Base-by-base conservation (phyloP, 2,797 vertebrate species). In the Lemur catta region DNA sequence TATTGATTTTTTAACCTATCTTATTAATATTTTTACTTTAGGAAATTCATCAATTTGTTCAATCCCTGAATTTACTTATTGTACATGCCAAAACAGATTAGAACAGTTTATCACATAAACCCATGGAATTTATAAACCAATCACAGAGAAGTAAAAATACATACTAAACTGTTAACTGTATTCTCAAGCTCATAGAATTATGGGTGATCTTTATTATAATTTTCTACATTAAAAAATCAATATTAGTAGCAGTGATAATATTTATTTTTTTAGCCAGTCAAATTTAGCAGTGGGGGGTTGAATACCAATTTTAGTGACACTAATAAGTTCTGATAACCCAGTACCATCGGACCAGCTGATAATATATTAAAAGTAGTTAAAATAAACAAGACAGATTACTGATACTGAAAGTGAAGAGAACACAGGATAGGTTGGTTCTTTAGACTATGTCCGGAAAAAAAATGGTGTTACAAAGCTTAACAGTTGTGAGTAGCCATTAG, bases 381-480 rank as follows among this genome's bases (percentile, higher is more conserved):
- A 67, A 43, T n/a, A 67, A 63, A 67, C 22, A 79, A 72, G 18
- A 84, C 18, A 80, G 52, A 65, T 61, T 91, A 78, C n/a, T 95
- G 84, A 84, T 84, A 75, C 24, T 74, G 85, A 94, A 94, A 41
- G 17, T 84, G 48, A 80, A 91, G 59, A 87, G 5, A 96, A 78
- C 15, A 89, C 43, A 91, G 67, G 35, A 55, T 88, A 41, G 28
- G 9, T 50, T 84, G 67, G 55, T 84, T 96, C 65, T 92, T 14
- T 82, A 74, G 35, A 85, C 26, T 89, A 81, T 65, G 57, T 84
- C 46, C n/a, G 55, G 78, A 30, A 65, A 86, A 61, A 82, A 95
- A 75, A 89, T 26, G 33, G 9, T 79, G 38, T 91, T 89, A 84
- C 13, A 43, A 78, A 88, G 55, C 43, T 81, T 78, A 81, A 35